A percentile compares a stretch with the other conserved stretches of the same genome.
These are phyloP conservation scores for Shinisaurus crocodilurus DNA, from an alignment of 2,113 vertebrate species.

Conservation along the genomic window DNA sequence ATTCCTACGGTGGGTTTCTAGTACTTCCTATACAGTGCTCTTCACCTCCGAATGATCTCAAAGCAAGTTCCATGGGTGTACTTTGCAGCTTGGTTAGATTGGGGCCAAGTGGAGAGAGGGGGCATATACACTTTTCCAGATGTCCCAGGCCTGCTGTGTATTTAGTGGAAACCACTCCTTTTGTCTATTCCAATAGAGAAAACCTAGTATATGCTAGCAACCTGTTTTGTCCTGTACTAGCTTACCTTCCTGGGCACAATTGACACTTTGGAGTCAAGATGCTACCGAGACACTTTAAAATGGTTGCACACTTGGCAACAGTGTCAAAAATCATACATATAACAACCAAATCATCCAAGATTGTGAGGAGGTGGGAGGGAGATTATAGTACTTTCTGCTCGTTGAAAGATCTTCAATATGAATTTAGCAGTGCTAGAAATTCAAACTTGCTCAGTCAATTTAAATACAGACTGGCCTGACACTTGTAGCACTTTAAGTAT, in stretches of 20 bases:
- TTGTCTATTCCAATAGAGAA: not conserved
- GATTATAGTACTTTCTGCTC: not conserved
- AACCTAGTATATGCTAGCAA: not conserved
- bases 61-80: not conserved
- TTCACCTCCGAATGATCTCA: not conserved
- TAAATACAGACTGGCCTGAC: not conserved
- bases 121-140: not conserved
- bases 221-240: not conserved
- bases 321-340: not conserved
- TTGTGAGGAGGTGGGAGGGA: not conserved
- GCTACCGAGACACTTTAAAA: not conserved
- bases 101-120: not conserved
- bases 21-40: not conserved
- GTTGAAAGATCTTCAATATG: not conserved
- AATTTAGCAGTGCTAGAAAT: not conserved
- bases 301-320: not conserved
- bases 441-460: not conserved
- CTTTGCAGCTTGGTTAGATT: not conserved
- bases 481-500: not conserved
- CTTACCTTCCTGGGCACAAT: not conserved
- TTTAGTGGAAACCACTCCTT: not conserved
- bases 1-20: not conserved
- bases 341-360: not conserved
- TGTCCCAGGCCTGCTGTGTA: not conserved
- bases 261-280: not conserved